Conservation (phyloP, 2,888 invertebrate genomes). For the Zelleria hepariella region DNA sequence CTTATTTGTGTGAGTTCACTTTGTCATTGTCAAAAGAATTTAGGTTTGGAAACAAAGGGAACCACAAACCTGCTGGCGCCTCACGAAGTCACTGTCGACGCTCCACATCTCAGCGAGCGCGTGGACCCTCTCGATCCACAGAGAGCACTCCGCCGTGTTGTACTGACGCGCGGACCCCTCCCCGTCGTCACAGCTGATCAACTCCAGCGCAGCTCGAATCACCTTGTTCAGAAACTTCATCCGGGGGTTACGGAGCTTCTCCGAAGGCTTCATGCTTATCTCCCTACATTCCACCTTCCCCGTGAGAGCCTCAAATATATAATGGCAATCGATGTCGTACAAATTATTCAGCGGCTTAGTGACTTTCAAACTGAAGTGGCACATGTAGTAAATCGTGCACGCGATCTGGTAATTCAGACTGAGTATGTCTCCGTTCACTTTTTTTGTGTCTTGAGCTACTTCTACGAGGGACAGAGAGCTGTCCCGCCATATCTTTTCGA, state of each 20-base stretch:
- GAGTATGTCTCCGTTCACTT: constrained; percentile 81
- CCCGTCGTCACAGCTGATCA: constrained; percentile 74
- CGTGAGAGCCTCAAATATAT: constrained; percentile 65
- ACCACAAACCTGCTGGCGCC: constrained; percentile 87
- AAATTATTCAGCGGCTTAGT: constrained; percentile 80
- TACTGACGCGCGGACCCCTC: constrained; percentile 58
- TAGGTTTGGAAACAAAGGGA: too few species aligned
- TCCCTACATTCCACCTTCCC: constrained; percentile 59
- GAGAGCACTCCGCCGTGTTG: constrained; percentile 45
- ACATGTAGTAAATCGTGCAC: constrained; percentile 82
- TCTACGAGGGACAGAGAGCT: constrained; percentile 79
- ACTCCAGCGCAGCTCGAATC: constrained; percentile 81
- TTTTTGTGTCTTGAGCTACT: constrained; percentile 82
- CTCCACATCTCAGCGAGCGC: constrained; percentile 83
- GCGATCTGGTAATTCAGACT: constrained; percentile 86
- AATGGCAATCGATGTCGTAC: constrained; percentile 81
- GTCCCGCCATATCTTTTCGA: constrained; percentile 79
- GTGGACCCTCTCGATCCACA: constrained; percentile 82
- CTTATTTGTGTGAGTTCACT: too few species aligned
- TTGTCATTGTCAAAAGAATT: too few species aligned
- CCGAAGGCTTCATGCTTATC: constrained; percentile 75
- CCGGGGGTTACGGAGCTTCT: constrained; percentile 78
- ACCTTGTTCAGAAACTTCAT: constrained; percentile 81
- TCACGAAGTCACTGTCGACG: constrained; percentile 79
- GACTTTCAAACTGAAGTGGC: constrained; percentile 82